Percentiles rank a stretch among this genome's conserved stretches.
Evolutionary conservation across 2,888 invertebrate species (phyloP).

Genomic region (Mesochorus sp.): DNA sequence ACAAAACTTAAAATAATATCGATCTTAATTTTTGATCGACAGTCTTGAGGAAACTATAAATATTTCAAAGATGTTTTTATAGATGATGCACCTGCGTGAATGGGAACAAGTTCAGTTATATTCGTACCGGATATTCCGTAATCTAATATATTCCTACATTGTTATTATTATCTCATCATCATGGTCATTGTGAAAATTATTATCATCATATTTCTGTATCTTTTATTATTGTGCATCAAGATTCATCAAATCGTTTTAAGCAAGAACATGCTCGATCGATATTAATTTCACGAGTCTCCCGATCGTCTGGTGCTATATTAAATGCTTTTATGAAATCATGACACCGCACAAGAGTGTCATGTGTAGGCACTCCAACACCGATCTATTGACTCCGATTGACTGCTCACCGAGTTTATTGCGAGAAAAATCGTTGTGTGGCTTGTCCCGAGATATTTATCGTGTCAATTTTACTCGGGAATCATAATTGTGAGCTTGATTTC

Average conservation of each 20-base stretch:
- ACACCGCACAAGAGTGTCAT: slow-evolving; percentile 49
- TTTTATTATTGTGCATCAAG: not conserved
- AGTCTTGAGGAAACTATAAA: not conserved
- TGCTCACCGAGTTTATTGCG: slow-evolving; percentile 39
- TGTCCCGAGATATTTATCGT: not conserved
- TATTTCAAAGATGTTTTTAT: not conserved
- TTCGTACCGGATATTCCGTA: not conserved
- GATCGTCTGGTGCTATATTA: slow-evolving; percentile 7
- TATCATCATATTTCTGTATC: not conserved
- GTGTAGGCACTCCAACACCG: slow-evolving; percentile 21
- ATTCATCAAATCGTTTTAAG: slow-evolving; percentile 19
- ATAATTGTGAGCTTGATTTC: slow-evolving; percentile 51
- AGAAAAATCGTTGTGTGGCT: slow-evolving; percentile 5
- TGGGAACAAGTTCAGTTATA: not conserved
- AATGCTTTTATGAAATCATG: slow-evolving; percentile 63
- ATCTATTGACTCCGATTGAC: slow-evolving; percentile 58
- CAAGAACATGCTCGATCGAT: slow-evolving; percentile 2
- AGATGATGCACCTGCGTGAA: not conserved
- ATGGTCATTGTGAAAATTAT: not conserved
- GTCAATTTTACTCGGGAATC: slow-evolving; percentile 21
- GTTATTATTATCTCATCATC: not conserved
- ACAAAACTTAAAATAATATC: not conserved
- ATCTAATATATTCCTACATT: not conserved
- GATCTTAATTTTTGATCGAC: not conserved
- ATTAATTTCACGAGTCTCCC: slow-evolving; percentile 25